Conservation (phyloP, 30 jellyfish, hydroid and myxozoan genomes). For the Nemopilema nomurai region DNA sequence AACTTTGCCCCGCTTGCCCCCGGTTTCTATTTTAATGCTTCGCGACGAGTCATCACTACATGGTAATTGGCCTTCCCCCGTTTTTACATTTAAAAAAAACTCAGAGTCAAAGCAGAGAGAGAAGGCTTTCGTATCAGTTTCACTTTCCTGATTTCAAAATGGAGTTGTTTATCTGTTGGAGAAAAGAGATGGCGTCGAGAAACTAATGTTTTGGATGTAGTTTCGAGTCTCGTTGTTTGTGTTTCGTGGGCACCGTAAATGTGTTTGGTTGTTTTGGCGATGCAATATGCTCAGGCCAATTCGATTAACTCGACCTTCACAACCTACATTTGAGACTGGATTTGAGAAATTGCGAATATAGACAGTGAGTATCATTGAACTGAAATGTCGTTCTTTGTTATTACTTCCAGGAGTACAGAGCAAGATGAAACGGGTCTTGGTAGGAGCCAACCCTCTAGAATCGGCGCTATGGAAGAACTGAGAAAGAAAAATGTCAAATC, state of each 20-base stretch:
- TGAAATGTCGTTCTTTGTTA: conserved; percentile 43
- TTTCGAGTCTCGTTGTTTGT: neutral
- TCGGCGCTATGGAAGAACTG: conserved; percentile 37
- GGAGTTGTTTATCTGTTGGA: neutral
- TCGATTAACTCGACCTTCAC: neutral
- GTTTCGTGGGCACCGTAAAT: neutral
- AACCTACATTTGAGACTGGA: neutral
- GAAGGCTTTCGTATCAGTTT: too few relatives aligned
- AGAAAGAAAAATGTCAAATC: conserved; percentile 44
- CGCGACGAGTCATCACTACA: too few relatives aligned
- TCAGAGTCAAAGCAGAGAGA: too few relatives aligned
- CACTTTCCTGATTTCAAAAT: too few relatives aligned
- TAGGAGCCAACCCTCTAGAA: neutral
- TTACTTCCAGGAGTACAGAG: conserved; percentile 38
- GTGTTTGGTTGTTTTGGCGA: too few relatives aligned
- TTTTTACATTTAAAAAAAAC: too few relatives aligned
- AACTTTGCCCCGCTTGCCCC: too few relatives aligned
- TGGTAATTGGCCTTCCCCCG: too few relatives aligned
- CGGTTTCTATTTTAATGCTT: neutral
- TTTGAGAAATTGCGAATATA: neutral
- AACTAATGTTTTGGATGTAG: too few relatives aligned
- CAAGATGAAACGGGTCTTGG: neutral
- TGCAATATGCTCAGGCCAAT: too few relatives aligned
- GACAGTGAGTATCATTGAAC: neutral
- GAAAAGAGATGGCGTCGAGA: too few relatives aligned